Evolutionary conservation across 2,797 vertebrate species (phyloP), one percentile per base, ranked within the genome.

Genomic region (Poecilia gillii): DNA sequence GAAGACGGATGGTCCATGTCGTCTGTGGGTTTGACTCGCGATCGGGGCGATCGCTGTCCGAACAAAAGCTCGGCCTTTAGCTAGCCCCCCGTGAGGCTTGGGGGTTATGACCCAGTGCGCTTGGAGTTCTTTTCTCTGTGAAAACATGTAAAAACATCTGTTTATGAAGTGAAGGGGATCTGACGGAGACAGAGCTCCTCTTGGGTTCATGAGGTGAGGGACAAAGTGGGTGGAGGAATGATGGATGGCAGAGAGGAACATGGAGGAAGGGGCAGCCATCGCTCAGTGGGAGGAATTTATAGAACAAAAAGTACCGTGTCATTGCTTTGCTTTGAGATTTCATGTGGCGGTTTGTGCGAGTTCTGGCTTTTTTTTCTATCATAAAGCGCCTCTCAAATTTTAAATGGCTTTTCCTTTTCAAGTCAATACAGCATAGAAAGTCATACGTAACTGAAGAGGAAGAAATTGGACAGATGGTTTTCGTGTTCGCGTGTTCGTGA

Each of bases 1-100:
- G 86, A 94, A 94, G 94, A 94, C 41, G 82, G 83, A 95, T 94
- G 84, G 78, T 82, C 70, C 4, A 45, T 43, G 84, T 84, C 83
- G 81, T 85, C 78, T 18, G 68, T 81, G 89, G 84, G 86, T 76
- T 88, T 49, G 81, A 74, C 89, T 78, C 0, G 2, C 72, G 85
- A 86, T 93, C 88, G 1, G 73, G 87, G 78, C 76, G 59, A 75
- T 87, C 9, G 41, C 72, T 78, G 14, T n/a, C 66, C 39, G 16
- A 68, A 87, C 87, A 87, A 91, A 88, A 82, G 81, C 78, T 72
- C 71, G 79, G 73, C 83, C 88, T 79, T 81, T 25, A 84, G 88
- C 85, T 55, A 84, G 78, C 74, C 83, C 49, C 16, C 86, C 4
- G 57, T 68, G 66, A 83, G 86, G 83, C 75, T 74, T 18, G 74